A percentile compares a stretch with the other conserved stretches of the same genome.
Conservation (phyloP, 1,140 invertebrate genomes). For the Drosophila nebulosa region DNA sequence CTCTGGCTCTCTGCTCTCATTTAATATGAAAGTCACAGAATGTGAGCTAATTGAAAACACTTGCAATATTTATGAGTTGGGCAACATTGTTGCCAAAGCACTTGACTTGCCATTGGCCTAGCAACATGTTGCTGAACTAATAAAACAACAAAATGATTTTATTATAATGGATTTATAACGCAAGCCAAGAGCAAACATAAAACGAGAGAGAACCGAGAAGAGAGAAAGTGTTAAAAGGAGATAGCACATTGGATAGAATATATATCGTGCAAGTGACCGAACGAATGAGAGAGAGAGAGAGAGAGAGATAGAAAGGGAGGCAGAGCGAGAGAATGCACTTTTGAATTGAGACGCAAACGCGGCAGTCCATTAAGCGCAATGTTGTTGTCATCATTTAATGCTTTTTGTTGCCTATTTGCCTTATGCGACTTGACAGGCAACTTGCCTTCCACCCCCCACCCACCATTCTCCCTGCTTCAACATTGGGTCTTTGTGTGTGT, state of each 20-base stretch:
- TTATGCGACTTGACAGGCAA: slow-evolving; percentile 42
- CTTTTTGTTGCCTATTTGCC: slow-evolving; percentile 67
- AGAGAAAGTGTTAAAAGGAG: slow-evolving; percentile 2
- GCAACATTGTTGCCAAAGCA: slow-evolving; percentile 73
- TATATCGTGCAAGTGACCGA: no score
- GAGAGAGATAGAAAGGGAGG: not conserved
- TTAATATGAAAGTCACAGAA: slow-evolving; percentile 80
- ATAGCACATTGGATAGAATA: no score
- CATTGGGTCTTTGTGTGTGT: slow-evolving; percentile 19
- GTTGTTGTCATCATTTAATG: slow-evolving; percentile 79
- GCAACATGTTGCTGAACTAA: slow-evolving; percentile 77
- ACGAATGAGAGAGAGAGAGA: not conserved
- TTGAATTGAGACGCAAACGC: slow-evolving; percentile 71
- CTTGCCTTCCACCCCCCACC: not conserved
- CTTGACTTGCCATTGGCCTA: slow-evolving; percentile 49
- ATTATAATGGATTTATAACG: slow-evolving; percentile 81
- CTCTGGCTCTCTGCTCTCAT: slow-evolving; percentile 53
- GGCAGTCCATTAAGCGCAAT: slow-evolving; percentile 77
- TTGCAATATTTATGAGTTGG: slow-evolving; percentile 77
- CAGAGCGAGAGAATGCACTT: slow-evolving; percentile 46
- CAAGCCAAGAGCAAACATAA: slow-evolving; percentile 70
- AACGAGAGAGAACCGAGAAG: slow-evolving; percentile 7
- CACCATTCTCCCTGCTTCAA: not conserved
- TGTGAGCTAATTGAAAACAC: slow-evolving; percentile 80
- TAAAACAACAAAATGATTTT: slow-evolving; percentile 80